Evolutionary conservation across 2,888 invertebrate species (phyloP).

Genomic region (Sylvicola fuscatus): DNA sequence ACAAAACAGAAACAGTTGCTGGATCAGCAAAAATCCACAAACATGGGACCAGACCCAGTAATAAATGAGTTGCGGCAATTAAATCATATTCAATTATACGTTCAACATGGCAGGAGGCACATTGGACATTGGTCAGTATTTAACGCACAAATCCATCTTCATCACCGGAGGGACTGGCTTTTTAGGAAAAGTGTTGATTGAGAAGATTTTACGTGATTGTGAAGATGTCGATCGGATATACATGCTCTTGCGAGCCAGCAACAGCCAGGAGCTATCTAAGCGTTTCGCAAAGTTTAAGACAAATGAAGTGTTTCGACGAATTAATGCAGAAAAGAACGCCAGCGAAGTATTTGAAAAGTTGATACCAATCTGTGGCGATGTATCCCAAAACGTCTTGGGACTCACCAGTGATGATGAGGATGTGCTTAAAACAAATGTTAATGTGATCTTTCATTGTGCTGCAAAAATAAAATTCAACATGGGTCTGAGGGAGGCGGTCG

Average conservation of each 20-base stretch:
- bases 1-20: too few species aligned
- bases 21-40: too few species aligned
- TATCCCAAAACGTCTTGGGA: slow-evolving; percentile 3
- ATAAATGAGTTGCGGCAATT: too few species aligned
- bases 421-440: slow-evolving; percentile 11
- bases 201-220: slow-evolving; percentile 12
- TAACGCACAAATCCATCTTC: slow-evolving; percentile 8
- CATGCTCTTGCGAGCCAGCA: slow-evolving; percentile 7
- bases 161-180: slow-evolving; percentile 13
- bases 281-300: slow-evolving; percentile 6
- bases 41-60: too few species aligned
- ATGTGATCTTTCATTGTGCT: slow-evolving; percentile 31
- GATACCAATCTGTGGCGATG: slow-evolving; percentile 5
- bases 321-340: slow-evolving; percentile 2
- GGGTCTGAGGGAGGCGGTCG: slow-evolving; percentile 19
- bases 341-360: slow-evolving; percentile 6
- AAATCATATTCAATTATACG: too few species aligned
- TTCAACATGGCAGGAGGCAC: too few species aligned
- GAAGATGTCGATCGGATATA: slow-evolving; percentile 9
- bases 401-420: slow-evolving; percentile 5
- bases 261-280: slow-evolving; percentile 3
- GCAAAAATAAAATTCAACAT: slow-evolving; percentile 33
- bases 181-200: slow-evolving; percentile 12
- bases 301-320: slow-evolving; percentile 4
- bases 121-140: neutral